Evolutionary conservation across 2,797 vertebrate species (phyloP).

Genomic region (Oryzias dopingdopingensis): DNA sequence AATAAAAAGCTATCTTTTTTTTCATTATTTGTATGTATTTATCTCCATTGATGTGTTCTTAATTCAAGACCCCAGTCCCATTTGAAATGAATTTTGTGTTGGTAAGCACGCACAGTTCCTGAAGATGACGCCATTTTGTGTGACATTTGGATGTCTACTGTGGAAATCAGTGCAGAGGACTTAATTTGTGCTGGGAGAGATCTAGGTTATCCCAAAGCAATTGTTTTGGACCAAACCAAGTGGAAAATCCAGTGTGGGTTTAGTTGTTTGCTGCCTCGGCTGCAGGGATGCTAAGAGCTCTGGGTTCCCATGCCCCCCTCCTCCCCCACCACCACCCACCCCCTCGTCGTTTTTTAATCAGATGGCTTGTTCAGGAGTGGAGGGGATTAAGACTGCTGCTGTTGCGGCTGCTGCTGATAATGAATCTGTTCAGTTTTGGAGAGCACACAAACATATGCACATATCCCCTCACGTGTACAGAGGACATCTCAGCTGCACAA

Average conservation of each 20-base stretch:
- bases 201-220: slow-evolving; percentile 75
- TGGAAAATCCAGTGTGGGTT: slow-evolving; percentile 70
- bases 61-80: too few species aligned
- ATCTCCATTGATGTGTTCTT: too few species aligned
- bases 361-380: slow-evolving; percentile 67
- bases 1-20: too few species aligned
- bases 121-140: slow-evolving; percentile 2
- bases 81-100: neutral
- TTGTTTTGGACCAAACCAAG: slow-evolving; percentile 73
- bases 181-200: slow-evolving; percentile 58
- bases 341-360: slow-evolving; percentile 67
- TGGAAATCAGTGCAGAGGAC: slow-evolving; percentile 38
- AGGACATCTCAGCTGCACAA: slow-evolving; percentile 3
- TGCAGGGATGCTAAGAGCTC: slow-evolving; percentile 55
- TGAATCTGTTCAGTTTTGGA: slow-evolving; percentile 59
- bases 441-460: slow-evolving; percentile 32
- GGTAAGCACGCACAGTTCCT: neutral
- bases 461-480: slow-evolving; percentile 8
- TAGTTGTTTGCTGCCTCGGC: slow-evolving; percentile 63
- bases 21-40: too few species aligned
- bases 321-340: neutral
- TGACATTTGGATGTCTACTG: slow-evolving; percentile 16
- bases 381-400: slow-evolving; percentile 63
- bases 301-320: slow-evolving; percentile 39
- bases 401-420: slow-evolving; percentile 31